Evolutionary conservation across 2,113 vertebrate species (phyloP).

Genomic region (Ibidorhyncha struthersii): DNA sequence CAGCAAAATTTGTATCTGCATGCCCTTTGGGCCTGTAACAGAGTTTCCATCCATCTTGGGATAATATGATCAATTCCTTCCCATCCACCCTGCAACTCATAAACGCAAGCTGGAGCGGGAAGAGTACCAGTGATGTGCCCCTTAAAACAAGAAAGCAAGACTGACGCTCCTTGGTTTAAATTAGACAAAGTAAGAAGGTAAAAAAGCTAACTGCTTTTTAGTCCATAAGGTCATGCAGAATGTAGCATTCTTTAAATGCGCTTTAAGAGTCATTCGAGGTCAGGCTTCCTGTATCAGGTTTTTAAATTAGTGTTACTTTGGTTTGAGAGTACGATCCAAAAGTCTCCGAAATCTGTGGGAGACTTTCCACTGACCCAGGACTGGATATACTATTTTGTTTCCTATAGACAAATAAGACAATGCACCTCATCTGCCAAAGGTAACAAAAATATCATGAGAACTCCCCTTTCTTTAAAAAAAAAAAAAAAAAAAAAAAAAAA

Average conservation of each 20-base stretch:
- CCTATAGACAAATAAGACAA: not conserved
- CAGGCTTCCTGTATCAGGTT: conserved; percentile 1
- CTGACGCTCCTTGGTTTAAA: not conserved
- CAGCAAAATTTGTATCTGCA: not conserved
- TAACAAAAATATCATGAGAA: not conserved
- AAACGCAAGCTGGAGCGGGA: not conserved
- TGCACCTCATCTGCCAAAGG: not conserved
- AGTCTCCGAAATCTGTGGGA: not conserved
- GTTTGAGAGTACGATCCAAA: not conserved
- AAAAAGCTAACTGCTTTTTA: not conserved
- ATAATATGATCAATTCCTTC: not conserved
- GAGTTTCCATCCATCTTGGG: not conserved
- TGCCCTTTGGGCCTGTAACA: not conserved
- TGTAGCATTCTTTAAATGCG: not conserved
- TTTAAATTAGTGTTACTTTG: not conserved
- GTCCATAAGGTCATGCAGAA: not conserved
- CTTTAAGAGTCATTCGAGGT: not conserved
- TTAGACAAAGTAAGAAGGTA: not conserved
- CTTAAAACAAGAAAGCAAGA: not conserved
- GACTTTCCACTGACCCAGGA: not conserved
- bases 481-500: not conserved
- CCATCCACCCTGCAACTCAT: not conserved
- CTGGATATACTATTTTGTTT: not conserved
- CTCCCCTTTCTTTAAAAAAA: not conserved
- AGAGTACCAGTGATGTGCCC: not conserved